Evolutionary conservation across 2,113 vertebrate species (phyloP).

Genomic region (Thinocorus orbignyianus): DNA sequence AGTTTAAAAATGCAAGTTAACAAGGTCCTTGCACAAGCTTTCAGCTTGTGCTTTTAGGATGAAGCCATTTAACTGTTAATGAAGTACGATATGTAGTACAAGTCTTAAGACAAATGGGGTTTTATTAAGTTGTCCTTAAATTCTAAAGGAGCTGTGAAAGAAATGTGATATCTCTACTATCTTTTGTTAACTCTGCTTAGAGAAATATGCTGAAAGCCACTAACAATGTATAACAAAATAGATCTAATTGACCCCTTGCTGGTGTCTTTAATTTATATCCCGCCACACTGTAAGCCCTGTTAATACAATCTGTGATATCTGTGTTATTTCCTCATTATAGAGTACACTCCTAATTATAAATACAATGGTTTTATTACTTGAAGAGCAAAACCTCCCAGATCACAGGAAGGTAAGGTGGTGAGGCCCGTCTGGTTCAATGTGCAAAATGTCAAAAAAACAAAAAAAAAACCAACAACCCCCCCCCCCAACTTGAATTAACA

Average conservation of each 20-base stretch:
- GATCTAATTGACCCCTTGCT: conserved; percentile 12
- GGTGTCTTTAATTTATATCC: background rate
- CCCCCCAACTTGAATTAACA: background rate
- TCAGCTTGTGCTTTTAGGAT: background rate
- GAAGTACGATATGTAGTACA: background rate
- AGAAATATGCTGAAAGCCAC: background rate
- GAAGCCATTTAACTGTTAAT: conserved; percentile 40
- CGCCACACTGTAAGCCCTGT: background rate
- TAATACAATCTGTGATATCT: background rate
- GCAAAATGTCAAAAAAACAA: background rate
- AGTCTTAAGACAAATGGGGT: conserved; percentile 1
- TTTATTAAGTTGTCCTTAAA: background rate
- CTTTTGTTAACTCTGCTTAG: background rate
- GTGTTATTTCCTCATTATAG: background rate
- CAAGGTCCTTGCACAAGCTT: background rate
- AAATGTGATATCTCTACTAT: background rate
- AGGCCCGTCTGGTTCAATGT: background rate
- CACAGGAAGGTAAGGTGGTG: background rate
- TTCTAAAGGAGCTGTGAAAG: conserved; percentile 13
- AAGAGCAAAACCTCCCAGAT: background rate
- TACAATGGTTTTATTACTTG: background rate
- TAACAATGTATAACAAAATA: background rate
- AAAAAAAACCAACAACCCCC: too few relatives aligned
- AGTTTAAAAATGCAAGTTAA: conserved; percentile 3
- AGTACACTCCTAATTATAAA: background rate